phyloP scores from a whole-genome alignment of 2,113 vertebrate genomes.

The Cricetomys ansorgei region DNA sequence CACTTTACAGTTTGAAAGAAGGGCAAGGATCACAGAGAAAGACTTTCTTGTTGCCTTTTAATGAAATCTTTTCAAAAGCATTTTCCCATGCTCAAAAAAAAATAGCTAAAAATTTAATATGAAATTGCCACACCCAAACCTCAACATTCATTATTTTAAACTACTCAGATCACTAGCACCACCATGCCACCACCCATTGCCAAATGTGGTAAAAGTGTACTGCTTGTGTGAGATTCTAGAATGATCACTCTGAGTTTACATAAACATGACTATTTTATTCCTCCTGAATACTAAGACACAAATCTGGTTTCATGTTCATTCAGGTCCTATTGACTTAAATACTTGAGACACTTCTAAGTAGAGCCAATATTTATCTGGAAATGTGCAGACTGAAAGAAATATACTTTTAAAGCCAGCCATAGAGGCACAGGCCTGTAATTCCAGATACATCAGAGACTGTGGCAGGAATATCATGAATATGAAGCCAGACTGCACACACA shows the following conservation, averaged over 20 bases:
- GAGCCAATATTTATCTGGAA: conserved; percentile 50
- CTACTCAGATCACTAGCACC: conserved; percentile 37
- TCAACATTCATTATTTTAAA: conserved; percentile 59
- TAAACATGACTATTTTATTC: conserved; percentile 20
- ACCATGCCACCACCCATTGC: not conserved
- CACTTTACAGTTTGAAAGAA: conserved; percentile 47
- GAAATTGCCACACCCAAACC: not conserved
- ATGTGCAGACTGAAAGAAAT: conserved; percentile 58
- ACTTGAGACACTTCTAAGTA: conserved; percentile 35
- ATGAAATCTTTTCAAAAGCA: conserved; percentile 48
- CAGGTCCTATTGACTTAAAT: conserved; percentile 41
- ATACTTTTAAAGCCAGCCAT: not conserved
- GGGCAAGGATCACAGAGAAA: conserved; percentile 42
- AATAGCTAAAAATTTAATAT: conserved; percentile 48
- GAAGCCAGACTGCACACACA: not conserved
- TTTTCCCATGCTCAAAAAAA: conserved; percentile 61
- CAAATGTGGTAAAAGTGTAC: not conserved
- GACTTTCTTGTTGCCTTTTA: conserved; percentile 54
- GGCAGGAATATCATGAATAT: not conserved
- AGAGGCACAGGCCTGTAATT: not conserved
- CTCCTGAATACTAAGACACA: conserved; percentile 36
- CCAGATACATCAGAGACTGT: not conserved
- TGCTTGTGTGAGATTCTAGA: conserved; percentile 20
- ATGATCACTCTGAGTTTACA: not conserved
- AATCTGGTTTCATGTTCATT: conserved; percentile 34